Conservation (phyloP, 2,888 invertebrate species). For the Chelonus formosanus region DNA sequence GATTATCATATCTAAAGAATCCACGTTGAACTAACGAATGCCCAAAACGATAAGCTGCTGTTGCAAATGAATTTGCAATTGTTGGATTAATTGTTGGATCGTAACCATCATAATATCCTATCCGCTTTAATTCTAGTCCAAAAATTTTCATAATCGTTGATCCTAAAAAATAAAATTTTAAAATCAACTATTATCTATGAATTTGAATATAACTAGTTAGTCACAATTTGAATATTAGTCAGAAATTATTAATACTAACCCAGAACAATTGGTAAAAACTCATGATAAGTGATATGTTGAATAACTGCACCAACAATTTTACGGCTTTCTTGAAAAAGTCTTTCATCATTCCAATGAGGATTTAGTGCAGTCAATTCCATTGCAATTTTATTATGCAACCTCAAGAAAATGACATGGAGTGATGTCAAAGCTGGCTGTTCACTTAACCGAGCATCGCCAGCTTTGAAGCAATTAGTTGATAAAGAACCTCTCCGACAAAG, state of each 20-base stretch:
- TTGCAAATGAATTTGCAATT: conserved; percentile 80
- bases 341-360: conserved; percentile 89
- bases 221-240: not conserved
- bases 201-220: not conserved
- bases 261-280: conserved; percentile 82
- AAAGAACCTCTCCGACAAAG: conserved; percentile 77
- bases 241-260: conserved; percentile 64
- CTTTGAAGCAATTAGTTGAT: conserved; percentile 78
- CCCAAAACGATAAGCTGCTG: conserved; percentile 87
- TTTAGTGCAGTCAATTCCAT: conserved; percentile 77
- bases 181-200: too few species aligned
- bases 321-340: conserved; percentile 84
- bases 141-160: conserved; percentile 79
- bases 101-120: conserved; percentile 78
- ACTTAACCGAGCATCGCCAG: conserved; percentile 81
- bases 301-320: conserved; percentile 83
- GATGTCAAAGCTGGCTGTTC: conserved; percentile 84
- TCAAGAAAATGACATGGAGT: conserved; percentile 78
- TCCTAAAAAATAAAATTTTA: conserved; percentile 60
- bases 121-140: conserved; percentile 73
- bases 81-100: conserved; percentile 76
- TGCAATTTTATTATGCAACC: conserved; percentile 82
- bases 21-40: conserved; percentile 85
- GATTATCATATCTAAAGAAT: conserved; percentile 77
- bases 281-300: conserved; percentile 85